Conservation (phyloP, 2,888 invertebrate species). For the Rutpela maculata region DNA sequence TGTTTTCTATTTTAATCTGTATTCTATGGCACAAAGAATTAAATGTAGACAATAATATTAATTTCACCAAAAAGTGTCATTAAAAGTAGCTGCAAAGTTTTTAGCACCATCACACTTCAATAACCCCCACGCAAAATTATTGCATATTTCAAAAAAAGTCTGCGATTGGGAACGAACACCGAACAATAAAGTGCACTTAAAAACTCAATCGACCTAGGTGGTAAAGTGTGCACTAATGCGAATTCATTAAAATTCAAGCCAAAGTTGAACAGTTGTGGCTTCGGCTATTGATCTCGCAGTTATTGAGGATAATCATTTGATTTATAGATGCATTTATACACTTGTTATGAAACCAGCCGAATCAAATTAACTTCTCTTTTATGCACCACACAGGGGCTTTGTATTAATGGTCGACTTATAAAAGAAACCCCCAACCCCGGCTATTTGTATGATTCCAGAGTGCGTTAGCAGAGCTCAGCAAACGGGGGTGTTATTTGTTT, state of each 20-base stretch:
- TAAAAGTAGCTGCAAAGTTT: neutral
- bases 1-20: no score
- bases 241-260: slow-evolving; percentile 25
- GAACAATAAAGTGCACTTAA: slow-evolving; percentile 29
- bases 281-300: slow-evolving; percentile 48
- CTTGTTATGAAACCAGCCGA: slow-evolving; percentile 69
- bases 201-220: slow-evolving; percentile 26
- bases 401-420: slow-evolving; percentile 16
- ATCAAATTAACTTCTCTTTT: slow-evolving; percentile 66
- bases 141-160: neutral
- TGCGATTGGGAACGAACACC: neutral
- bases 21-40: no score
- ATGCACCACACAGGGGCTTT: slow-evolving; percentile 39
- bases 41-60: no score
- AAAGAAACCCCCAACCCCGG: slow-evolving; percentile 9
- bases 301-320: slow-evolving; percentile 67
- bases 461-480: slow-evolving; percentile 6
- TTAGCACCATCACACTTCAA: neutral
- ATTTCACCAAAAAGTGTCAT: no score
- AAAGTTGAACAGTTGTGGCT: slow-evolving; percentile 47
- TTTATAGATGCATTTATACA: slow-evolving; percentile 69
- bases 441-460: slow-evolving; percentile 1
- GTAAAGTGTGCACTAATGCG: slow-evolving; percentile 24
- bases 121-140: neutral
- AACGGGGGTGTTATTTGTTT: slow-evolving; percentile 38